These are phyloP conservation scores for Lerema accius DNA, from an alignment of 1,140 invertebrate genomes.

Conservation along the genomic window DNA sequence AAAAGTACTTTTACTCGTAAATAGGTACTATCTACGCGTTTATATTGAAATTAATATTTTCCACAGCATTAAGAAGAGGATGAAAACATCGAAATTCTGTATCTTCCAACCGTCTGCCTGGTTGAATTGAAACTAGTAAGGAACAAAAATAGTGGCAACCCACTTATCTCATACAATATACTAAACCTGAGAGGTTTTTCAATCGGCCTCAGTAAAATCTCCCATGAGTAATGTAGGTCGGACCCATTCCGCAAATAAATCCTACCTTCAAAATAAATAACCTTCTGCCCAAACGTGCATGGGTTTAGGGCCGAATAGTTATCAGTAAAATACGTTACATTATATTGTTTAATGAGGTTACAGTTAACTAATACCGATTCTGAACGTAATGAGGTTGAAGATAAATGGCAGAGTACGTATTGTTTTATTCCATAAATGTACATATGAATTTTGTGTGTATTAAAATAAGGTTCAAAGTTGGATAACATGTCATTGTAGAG, in stretches of 20 bases:
- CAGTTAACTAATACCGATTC: slow-evolving; percentile 36
- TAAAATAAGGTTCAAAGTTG: slow-evolving; percentile 12
- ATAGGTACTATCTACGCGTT: too few relatives aligned
- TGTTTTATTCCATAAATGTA: slow-evolving; percentile 8
- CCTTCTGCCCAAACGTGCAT: slow-evolving; percentile 39
- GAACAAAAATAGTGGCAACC: background rate
- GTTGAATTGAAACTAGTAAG: too few relatives aligned
- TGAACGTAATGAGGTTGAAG: slow-evolving; percentile 32
- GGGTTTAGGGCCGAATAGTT: slow-evolving; percentile 39
- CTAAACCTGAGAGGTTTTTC: slow-evolving; percentile 27
- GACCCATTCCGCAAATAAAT: slow-evolving; percentile 71
- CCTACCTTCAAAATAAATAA: slow-evolving; percentile 69
- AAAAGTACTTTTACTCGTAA: too few relatives aligned
- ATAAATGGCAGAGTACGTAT: slow-evolving; percentile 26
- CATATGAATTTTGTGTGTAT: background rate
- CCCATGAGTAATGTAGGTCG: slow-evolving; percentile 69
- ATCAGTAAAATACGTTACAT: slow-evolving; percentile 39
- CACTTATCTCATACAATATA: slow-evolving; percentile 3
- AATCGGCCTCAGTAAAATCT: slow-evolving; percentile 57
- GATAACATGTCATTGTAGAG: background rate
- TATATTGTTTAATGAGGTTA: slow-evolving; percentile 40
- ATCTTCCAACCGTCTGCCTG: too few relatives aligned
- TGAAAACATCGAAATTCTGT: too few relatives aligned
- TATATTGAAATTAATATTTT: too few relatives aligned
- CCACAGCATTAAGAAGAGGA: too few relatives aligned